Evolutionary conservation across 2,113 vertebrate species (phyloP), one percentile per base, ranked within the genome.

Genomic region (Bombycilla garrulus): DNA sequence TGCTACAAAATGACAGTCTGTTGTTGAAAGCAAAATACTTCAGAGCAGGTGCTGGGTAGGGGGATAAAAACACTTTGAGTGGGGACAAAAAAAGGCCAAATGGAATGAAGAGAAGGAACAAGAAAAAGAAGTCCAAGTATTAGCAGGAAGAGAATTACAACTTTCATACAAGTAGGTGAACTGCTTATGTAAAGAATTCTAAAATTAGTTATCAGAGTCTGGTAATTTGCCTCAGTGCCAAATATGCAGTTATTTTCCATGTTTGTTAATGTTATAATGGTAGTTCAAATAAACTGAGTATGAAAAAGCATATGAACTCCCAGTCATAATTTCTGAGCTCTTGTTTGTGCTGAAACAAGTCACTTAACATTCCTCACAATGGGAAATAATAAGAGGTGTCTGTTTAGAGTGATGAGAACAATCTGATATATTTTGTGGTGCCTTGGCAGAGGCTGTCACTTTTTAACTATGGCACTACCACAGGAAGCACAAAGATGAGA

Each of bases 1-100:
- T 95, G 72, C 71, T 92, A 88, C 25, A 74, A 81, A 96, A 83
- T 82, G 40, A 33, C 18, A 88, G 62, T 20, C 36, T 90, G 25
- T 82, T 92, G 31, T 72, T 92, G 81, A 92, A 94, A 97, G 86
- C 42, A 89, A 96, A 95, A 81, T 86, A 85, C 23, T 93, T 80
- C 51, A n/a, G 56, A 97, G 53, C 35, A 94, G 23, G 67, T 80
- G 78, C 40, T 86, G 64, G 44, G 28, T 80, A 80, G 79, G 51
- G 28, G 29, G 19, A 91, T 88, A 40, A 93, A 96, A 94, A 40
- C 58, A 60, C 72, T 95, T 81, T 45, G 81, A 50, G 25, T 11
- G 0, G 2, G 2, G 1, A 29, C 19, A 22, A 48, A 42, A 24
- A 8, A 10, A 88, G 22, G 86, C 24, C 11, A 92, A 91, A 81